Percentiles rank a stretch among this genome's conserved stretches.
These are phyloP conservation scores for Gallinago paraguaiae DNA, from an alignment of 2,113 vertebrate genomes.

Conservation along the genomic window DNA sequence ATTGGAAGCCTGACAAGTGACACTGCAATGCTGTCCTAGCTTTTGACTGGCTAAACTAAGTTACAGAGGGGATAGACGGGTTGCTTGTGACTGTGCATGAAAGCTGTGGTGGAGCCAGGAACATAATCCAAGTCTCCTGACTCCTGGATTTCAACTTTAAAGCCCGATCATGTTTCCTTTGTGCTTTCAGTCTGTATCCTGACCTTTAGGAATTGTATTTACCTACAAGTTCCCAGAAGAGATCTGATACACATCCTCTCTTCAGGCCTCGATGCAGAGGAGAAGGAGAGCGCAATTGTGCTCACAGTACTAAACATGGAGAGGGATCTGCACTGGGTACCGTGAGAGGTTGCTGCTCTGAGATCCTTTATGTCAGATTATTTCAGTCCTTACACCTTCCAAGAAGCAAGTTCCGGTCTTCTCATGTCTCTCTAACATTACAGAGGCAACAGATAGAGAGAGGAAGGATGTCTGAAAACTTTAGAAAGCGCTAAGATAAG, in stretches of 20 bases:
- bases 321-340: neutral
- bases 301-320: neutral
- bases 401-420: neutral
- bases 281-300: neutral
- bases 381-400: neutral
- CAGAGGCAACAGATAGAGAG: neutral
- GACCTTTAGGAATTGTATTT: slow-evolving; percentile 42
- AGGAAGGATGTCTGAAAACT: neutral
- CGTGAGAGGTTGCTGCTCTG: neutral
- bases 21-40: neutral
- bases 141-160: slow-evolving; percentile 54
- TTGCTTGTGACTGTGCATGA: neutral
- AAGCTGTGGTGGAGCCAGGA: slow-evolving; percentile 21
- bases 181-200: slow-evolving; percentile 34
- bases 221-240: slow-evolving; percentile 47
- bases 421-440: neutral
- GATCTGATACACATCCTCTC: neutral
- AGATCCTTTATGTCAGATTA: neutral
- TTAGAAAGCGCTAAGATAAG: neutral
- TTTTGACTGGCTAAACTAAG: slow-evolving; percentile 1
- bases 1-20: neutral
- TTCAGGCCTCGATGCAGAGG: neutral
- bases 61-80: neutral
- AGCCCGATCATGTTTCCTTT: slow-evolving; percentile 58
- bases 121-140: slow-evolving; percentile 47